Base-by-base conservation (phyloP, 2,113 vertebrate species). In the Pelmatolapia mariae region DNA sequence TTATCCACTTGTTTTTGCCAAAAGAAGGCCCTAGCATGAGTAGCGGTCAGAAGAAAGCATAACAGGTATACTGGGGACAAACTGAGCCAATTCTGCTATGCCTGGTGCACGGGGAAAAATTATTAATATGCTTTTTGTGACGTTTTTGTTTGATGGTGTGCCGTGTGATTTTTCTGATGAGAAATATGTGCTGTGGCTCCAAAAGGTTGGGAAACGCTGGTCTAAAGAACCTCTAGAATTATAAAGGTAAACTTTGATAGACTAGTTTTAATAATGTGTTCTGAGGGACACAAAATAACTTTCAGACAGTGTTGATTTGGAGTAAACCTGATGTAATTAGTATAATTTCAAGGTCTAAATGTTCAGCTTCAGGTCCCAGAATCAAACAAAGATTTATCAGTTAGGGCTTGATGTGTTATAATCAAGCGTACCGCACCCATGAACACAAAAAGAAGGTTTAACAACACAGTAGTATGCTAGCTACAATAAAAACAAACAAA, bases 11-110 rank as follows among this genome's bases (percentile, higher is more conserved):
- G 13, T 52, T 24, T 66, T 11, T 52, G 43, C 61, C 61, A 66
- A 31, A 36, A 33, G 59, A 1, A 1, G 6, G 6, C 31, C 31
- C 6, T 66, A 36, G 0, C 61, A 66, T 12, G 31, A n/a, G 31
- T 66, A 66, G 61, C n/a, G 31, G 31, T 36, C 31, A n/a, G 31
- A 66, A 66, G 18, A 66, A n/a, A 66, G 18, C 2, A 36, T 36
- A 63, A 36, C 11, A 59, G 45, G 45, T 18, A 47, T 47, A 47
- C 45, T 47, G 45, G 45, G 45, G 45, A 47, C 45, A 8, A 47
- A 47, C 15, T 4, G 45, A 47, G 7, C 7, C 45, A 18, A 47
- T 8, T 47, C 15, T 1, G 15, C 45, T 47, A 47, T 47, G 0
- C 15, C 45, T 47, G 45, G 45, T 47, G 15, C 15, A 8, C 7